phyloP scores from a whole-genome alignment of 2,797 vertebrate genomes.

The Nannoperca australis region DNA sequence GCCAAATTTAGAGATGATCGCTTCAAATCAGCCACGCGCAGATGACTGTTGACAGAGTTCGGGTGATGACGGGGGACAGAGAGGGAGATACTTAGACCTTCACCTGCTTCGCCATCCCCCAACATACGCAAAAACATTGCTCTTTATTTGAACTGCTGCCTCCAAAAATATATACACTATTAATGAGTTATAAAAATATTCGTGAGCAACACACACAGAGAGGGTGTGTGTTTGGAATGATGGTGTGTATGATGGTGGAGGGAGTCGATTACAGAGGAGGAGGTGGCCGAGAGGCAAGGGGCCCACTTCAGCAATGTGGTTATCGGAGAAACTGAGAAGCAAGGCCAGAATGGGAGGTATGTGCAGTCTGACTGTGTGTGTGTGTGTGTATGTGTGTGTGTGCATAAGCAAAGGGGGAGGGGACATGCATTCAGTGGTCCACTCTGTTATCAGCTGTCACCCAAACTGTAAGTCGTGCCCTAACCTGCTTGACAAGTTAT shows the following conservation, averaged over 20 bases:
- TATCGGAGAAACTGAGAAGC: constrained; percentile 78
- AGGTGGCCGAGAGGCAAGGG: constrained; percentile 55
- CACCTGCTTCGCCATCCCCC: constrained; percentile 9
- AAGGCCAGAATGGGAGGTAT: constrained; percentile 66
- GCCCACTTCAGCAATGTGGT: constrained; percentile 81
- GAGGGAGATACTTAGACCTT: constrained; percentile 11
- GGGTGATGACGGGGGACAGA: constrained; percentile 7
- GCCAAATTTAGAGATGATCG: constrained; percentile 49
- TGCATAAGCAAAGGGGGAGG: constrained; percentile 18
- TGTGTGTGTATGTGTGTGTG: constrained; percentile 35
- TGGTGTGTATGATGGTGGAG: constrained; percentile 7
- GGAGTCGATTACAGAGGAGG: constrained; percentile 56
- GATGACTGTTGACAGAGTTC: constrained; percentile 48
- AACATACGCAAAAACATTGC: not conserved
- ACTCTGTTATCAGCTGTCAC: constrained; percentile 78
- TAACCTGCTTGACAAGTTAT: constrained; percentile 65
- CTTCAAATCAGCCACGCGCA: constrained; percentile 45
- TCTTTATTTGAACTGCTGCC: constrained; percentile 3
- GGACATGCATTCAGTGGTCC: constrained; percentile 52
- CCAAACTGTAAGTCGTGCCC: constrained; percentile 56
- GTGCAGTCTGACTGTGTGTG: constrained; percentile 42
- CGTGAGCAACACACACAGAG: not conserved
- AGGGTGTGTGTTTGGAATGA: constrained; percentile 8
- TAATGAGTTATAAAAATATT: not conserved
- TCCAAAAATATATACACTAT: constrained; percentile 20